These are phyloP conservation scores for Channallabes apus DNA, from an alignment of 2,797 vertebrate genomes.

Conservation along the genomic window DNA sequence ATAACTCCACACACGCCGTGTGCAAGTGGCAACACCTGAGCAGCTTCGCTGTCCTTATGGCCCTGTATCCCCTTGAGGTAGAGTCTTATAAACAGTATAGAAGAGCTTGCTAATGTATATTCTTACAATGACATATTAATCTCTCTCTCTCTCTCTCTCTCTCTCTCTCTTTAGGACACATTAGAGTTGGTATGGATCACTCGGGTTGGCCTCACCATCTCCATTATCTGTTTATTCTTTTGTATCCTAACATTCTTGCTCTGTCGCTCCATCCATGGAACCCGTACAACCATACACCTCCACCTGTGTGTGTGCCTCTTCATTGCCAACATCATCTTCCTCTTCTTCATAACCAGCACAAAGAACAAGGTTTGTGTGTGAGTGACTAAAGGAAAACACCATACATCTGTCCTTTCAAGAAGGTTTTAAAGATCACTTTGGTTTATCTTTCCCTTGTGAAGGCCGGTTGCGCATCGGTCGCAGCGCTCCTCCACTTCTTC, in stretches of 20 bases:
- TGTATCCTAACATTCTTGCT: slow-evolving; percentile 82
- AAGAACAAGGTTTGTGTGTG: slow-evolving; percentile 66
- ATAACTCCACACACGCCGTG: slow-evolving; percentile 59
- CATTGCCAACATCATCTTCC: slow-evolving; percentile 78
- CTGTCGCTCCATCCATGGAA: slow-evolving; percentile 80
- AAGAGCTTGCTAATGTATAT: background rate
- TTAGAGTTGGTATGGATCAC: slow-evolving; percentile 74
- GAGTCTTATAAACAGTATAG: slow-evolving; percentile 11
- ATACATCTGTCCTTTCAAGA: background rate
- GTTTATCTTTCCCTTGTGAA: slow-evolving; percentile 50
- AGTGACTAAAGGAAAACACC: background rate
- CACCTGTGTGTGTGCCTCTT: slow-evolving; percentile 84
- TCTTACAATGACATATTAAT: background rate
- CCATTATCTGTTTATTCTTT: slow-evolving; percentile 77
- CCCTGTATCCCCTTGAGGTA: slow-evolving; percentile 78
- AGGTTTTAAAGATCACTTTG: background rate
- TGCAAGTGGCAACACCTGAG: slow-evolving; percentile 80
- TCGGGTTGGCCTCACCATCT: slow-evolving; percentile 75
- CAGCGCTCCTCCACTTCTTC: slow-evolving; percentile 79
- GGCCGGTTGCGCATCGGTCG: slow-evolving; percentile 80
- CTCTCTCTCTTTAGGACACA: slow-evolving; percentile 42
- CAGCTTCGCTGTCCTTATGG: slow-evolving; percentile 86
- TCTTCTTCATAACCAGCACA: slow-evolving; percentile 73
- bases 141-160: slow-evolving; percentile 5
- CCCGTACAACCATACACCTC: slow-evolving; percentile 84